Conservation (phyloP, 2,888 invertebrate genomes). For the Cheilosia vernalis region DNA sequence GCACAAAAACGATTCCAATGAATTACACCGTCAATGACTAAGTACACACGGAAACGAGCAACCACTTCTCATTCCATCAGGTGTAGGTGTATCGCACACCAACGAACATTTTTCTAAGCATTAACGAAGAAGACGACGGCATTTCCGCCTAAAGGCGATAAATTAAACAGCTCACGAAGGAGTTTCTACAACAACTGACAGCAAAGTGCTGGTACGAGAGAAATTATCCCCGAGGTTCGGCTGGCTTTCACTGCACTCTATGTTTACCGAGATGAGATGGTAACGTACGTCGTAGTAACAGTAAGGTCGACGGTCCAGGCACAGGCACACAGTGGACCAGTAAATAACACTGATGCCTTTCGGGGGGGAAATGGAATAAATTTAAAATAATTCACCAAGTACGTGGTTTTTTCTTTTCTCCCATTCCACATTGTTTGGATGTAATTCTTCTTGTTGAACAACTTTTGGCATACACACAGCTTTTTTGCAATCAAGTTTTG, state of each 20-base stretch:
- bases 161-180: conserved; percentile 60
- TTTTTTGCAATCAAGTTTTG: conserved; percentile 39
- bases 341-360: conserved; percentile 48
- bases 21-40: conserved; percentile 29
- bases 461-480: conserved; percentile 56
- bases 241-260: background rate
- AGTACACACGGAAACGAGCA: conserved; percentile 10
- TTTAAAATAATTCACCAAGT: conserved; percentile 39
- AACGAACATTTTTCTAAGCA: conserved; percentile 5
- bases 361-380: conserved; percentile 47
- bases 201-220: conserved; percentile 31
- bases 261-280: conserved; percentile 28
- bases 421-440: background rate
- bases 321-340: conserved; percentile 9
- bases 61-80: background rate
- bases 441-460: conserved; percentile 60
- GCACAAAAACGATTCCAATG: conserved; percentile 29
- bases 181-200: conserved; percentile 55
- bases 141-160: conserved; percentile 44
- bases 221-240: conserved; percentile 37
- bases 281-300: background rate
- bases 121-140: conserved; percentile 4
- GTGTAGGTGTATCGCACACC: background rate
- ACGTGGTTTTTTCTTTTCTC: background rate
- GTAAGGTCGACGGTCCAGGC: conserved; percentile 13